These are phyloP conservation scores for Brachypteracias leptosomus DNA, from an alignment of 2,113 vertebrate genomes.

Conservation along the genomic window DNA sequence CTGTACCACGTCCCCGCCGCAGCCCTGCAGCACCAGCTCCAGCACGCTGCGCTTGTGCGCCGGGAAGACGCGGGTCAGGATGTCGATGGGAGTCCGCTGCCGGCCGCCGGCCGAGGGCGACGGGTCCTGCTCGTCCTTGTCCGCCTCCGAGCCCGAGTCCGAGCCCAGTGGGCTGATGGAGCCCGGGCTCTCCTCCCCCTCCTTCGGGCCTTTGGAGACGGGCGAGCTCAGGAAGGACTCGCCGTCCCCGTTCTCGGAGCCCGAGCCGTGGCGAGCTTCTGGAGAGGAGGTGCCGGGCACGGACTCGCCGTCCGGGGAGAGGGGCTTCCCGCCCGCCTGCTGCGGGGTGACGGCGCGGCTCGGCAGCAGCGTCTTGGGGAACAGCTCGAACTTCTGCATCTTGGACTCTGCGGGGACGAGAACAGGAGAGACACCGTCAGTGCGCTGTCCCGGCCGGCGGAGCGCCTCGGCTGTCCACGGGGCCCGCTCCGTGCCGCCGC, in stretches of 20 bases:
- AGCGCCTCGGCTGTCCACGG: background rate
- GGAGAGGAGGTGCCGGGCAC: slow-evolving; percentile 91
- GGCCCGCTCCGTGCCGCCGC: background rate
- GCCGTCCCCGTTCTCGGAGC: slow-evolving; percentile 93
- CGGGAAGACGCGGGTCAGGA: slow-evolving; percentile 95
- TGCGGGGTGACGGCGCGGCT: slow-evolving; percentile 81
- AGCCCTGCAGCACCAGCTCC: slow-evolving; percentile 96
- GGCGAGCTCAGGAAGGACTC: slow-evolving; percentile 90
- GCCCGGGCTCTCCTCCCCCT: slow-evolving; percentile 82
- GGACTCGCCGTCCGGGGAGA: slow-evolving; percentile 87
- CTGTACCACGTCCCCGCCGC: slow-evolving; percentile 97
- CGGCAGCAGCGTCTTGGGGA: slow-evolving; percentile 86
- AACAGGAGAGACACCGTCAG: background rate
- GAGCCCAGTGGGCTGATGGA: slow-evolving; percentile 92
- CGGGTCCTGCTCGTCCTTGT: slow-evolving; percentile 91
- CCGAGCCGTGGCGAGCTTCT: slow-evolving; percentile 88
- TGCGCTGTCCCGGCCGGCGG: background rate
- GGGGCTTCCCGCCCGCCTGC: slow-evolving; percentile 80
- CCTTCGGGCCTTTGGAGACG: slow-evolving; percentile 80
- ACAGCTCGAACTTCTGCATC: slow-evolving; percentile 95
- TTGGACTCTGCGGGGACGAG: slow-evolving; percentile 82
- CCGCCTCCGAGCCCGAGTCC: slow-evolving; percentile 93
- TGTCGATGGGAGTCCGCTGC: slow-evolving; percentile 97
- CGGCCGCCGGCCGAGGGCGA: slow-evolving; percentile 74
- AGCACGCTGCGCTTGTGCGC: slow-evolving; percentile 94